Evolutionary conservation across 2,888 invertebrate species (phyloP).

Genomic region (Eurytoma adleriae): DNA sequence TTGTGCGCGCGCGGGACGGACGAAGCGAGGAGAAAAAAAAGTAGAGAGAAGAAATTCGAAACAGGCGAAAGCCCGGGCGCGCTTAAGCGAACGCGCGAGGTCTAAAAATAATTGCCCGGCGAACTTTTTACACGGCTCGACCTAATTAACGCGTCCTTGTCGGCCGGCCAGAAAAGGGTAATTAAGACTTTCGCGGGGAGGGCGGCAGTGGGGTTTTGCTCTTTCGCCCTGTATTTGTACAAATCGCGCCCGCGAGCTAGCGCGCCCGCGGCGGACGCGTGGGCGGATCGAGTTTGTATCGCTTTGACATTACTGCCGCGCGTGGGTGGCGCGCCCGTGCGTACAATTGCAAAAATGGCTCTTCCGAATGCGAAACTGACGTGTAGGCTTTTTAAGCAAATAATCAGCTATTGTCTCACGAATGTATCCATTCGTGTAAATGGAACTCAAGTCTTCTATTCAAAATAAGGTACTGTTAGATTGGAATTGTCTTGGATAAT

Average conservation of each 20-base stretch:
- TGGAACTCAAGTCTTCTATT: too few species aligned
- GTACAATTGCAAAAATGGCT: too few species aligned
- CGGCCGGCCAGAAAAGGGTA: constrained; percentile 41
- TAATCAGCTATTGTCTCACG: too few species aligned
- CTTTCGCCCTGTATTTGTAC: background rate
- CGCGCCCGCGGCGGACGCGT: background rate
- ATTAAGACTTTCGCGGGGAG: constrained; percentile 36
- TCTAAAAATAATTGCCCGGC: constrained; percentile 55
- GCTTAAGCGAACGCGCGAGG: constrained; percentile 31
- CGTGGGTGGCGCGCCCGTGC: too few species aligned
- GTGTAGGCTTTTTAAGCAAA: too few species aligned
- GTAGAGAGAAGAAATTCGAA: background rate
- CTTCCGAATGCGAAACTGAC: too few species aligned
- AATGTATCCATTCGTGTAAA: too few species aligned
- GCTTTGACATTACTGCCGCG: too few species aligned
- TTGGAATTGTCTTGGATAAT: too few species aligned
- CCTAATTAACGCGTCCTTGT: constrained; percentile 55
- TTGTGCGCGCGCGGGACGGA: background rate
- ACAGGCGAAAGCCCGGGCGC: background rate
- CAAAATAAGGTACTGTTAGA: too few species aligned
- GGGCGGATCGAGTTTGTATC: background rate
- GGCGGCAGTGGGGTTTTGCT: background rate
- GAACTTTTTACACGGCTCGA: constrained; percentile 53
- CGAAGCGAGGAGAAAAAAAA: background rate
- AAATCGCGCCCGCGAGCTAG: constrained; percentile 30